A percentile compares a stretch with the other conserved stretches of the same genome.
Evolutionary conservation across 1,140 invertebrate genomes (phyloP).

Genomic region (Heliconius hermathena): DNA sequence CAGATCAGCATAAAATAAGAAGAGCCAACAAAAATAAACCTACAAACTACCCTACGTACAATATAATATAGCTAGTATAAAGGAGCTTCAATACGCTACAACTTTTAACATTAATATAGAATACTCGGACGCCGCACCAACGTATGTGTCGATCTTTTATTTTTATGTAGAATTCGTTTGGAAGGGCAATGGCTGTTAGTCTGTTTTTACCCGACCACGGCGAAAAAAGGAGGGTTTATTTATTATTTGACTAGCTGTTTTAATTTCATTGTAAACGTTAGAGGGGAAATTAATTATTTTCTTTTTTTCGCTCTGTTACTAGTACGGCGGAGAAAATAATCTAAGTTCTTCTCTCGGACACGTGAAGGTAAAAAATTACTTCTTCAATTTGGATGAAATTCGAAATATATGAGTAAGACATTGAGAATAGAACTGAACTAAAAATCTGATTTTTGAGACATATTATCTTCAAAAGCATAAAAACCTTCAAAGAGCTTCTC

Average conservation of each 20-base stretch:
- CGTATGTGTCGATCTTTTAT: conserved; percentile 2
- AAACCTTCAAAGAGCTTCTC: no score
- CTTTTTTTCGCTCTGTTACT: no score
- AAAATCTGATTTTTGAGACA: no score
- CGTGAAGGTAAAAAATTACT: no score
- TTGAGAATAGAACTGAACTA: no score
- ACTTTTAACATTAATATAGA: not conserved
- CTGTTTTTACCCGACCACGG: not conserved
- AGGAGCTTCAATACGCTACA: not conserved
- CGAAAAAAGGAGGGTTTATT: not conserved
- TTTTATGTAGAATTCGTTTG: not conserved
- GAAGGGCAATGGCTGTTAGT: not conserved
- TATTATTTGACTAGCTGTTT: not conserved
- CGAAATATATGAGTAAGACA: no score
- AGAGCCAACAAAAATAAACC: not conserved
- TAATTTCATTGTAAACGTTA: not conserved
- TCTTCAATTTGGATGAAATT: no score
- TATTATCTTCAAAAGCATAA: no score
- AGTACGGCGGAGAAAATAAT: no score
- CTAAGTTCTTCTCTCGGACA: no score
- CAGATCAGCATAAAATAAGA: not conserved
- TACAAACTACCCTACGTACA: conserved; percentile 23
- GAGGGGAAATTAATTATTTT: no score
- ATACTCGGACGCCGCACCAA: not conserved
- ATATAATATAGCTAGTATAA: not conserved